These are phyloP conservation scores for Macrosiphum euphorbiae DNA, from an alignment of 2,888 invertebrate genomes.

Conservation along the genomic window DNA sequence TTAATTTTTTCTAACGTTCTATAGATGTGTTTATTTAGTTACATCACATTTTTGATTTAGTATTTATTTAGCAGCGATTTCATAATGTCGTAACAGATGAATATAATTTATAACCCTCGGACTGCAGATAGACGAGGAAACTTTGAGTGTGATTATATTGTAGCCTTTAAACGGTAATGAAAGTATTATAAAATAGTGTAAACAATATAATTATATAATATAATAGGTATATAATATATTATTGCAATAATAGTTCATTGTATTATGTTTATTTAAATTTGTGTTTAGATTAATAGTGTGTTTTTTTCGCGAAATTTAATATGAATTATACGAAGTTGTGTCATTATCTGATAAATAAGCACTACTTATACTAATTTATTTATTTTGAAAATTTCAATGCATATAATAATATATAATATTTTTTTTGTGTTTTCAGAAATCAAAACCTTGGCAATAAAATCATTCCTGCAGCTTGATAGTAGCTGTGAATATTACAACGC, in stretches of 20 bases:
- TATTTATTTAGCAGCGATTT: background rate
- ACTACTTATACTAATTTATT: background rate
- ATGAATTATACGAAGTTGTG: background rate
- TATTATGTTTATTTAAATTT: background rate
- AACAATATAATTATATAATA: background rate
- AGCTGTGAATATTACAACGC: background rate
- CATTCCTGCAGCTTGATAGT: background rate
- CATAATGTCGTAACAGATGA: background rate
- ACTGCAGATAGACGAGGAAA: background rate
- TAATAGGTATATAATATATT: background rate
- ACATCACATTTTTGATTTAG: background rate
- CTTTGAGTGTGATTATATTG: background rate
- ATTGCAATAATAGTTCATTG: background rate
- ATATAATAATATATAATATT: background rate
- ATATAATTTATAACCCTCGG: background rate
- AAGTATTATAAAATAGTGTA: background rate
- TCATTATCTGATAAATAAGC: background rate
- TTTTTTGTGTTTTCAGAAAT: background rate
- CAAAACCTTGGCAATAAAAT: background rate
- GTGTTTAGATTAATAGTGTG: background rate
- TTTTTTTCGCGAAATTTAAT: background rate
- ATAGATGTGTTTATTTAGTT: background rate
- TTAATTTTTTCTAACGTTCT: background rate
- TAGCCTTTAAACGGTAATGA: background rate
- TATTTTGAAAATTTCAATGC: background rate